Base-by-base conservation (phyloP, 1,140 invertebrate genomes). In the Solenopsis fugax region DNA sequence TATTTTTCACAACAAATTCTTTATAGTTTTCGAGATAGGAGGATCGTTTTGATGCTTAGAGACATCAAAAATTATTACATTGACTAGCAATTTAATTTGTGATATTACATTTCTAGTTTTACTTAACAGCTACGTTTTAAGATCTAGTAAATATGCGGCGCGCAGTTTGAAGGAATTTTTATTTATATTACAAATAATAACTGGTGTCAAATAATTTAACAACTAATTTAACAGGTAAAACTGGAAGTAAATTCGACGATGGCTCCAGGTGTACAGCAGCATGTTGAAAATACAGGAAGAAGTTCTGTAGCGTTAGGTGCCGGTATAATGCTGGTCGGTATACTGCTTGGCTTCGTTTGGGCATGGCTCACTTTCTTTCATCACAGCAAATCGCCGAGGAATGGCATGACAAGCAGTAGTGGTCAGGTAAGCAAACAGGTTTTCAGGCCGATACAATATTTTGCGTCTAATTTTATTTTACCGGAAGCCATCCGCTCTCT, bases 301-400 rank as follows among this genome's bases (percentile, higher is more conserved):
- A 87, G 92, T 71, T 94, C 93, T 1, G 85, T 95, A 41, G 92
- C 93, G 45, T 86, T 93, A 41, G 94, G 94, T 45, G 93, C 93
- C 4, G 91, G 92, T 34, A 92, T 95, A 77, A 94, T 94, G 89
- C 48, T 95, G 21, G 45, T 94, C 29, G 94, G 94, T 7, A 65
- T 93, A 6, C 24, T 94, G 0, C 60, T 94, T 12, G 93, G 93
- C 4, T 90, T 91, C 5, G 58, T 81, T 50, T 95, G 94, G 95
- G 90, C 84, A n/a, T 95, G 94, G 94, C 54, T 95, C 9, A 90
- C 89, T 72, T 95, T 94, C 52, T 93, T 94, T 90, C 75, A 78
- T 37, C 92, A 90, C 65, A 93, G 92, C 41, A 95, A 95, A 87
- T 94, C 93, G 24, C 92, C 93, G 4, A 93, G 94, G 88, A 91